Percentiles rank a stretch among this genome's conserved stretches.
These are phyloP conservation scores for Polydesmus complanatus DNA, from an alignment of 2,888 invertebrate genomes.

Conservation along the genomic window DNA sequence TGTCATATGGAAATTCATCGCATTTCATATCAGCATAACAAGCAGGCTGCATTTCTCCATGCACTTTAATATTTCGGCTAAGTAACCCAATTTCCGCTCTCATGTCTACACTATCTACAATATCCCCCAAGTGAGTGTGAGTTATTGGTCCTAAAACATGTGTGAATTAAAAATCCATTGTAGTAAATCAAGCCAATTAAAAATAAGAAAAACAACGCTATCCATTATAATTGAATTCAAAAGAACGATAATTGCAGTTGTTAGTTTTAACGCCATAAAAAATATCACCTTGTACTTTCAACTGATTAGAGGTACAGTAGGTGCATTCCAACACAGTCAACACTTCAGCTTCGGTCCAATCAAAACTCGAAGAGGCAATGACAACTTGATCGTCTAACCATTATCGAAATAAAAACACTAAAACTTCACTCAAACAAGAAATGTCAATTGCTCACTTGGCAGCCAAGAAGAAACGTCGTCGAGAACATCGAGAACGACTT, in stretches of 20 bases:
- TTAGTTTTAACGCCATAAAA: neutral
- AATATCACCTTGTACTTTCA: neutral
- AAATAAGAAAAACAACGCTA: too few relatives aligned
- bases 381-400: neutral
- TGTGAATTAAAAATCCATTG: too few relatives aligned
- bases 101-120: conserved; percentile 17
- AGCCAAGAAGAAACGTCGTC: neutral
- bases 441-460: neutral
- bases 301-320: neutral
- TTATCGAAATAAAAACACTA: neutral
- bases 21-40: conserved; percentile 13
- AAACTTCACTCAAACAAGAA: neutral
- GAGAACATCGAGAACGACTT: neutral
- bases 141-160: conserved; percentile 13
- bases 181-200: too few relatives aligned
- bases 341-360: neutral
- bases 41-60: conserved; percentile 19
- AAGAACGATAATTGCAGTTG: too few relatives aligned
- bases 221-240: too few relatives aligned
- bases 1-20: conserved; percentile 12
- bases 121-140: conserved; percentile 16
- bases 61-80: conserved; percentile 20
- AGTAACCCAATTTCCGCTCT: conserved; percentile 21
- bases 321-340: neutral
- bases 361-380: neutral